Conservation (phyloP, 2,888 invertebrate species). For the Ceriagrion tenellum region DNA sequence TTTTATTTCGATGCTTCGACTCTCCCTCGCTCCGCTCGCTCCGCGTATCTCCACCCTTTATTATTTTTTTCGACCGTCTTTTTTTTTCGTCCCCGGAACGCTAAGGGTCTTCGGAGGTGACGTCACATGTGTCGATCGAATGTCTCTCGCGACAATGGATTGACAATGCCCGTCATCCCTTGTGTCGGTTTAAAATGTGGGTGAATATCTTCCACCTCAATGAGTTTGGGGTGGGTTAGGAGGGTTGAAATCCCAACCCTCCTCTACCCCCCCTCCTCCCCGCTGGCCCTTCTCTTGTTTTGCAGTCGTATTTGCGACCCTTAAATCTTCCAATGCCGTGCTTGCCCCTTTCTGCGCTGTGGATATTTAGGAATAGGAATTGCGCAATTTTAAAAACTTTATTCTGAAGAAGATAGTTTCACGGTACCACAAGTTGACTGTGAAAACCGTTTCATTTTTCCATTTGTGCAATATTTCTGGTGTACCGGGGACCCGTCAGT, state of each 20-base stretch:
- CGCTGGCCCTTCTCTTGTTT: not conserved
- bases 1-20: not conserved
- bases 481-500: not conserved
- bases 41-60: not conserved
- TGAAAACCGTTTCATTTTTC: not conserved
- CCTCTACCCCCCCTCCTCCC: not conserved
- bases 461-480: not conserved
- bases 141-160: conserved; percentile 25
- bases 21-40: not conserved
- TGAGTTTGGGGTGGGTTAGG: not conserved
- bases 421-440: conserved; percentile 36
- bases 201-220: not conserved
- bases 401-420: not conserved
- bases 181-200: conserved; percentile 13
- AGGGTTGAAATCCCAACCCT: not conserved
- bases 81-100: not conserved
- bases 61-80: not conserved
- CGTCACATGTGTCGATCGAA: conserved; percentile 24
- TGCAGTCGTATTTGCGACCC: not conserved
- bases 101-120: not conserved
- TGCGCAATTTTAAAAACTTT: conserved; percentile 8
- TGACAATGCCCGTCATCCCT: conserved; percentile 42
- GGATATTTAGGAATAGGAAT: not conserved
- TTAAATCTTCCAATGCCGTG: not conserved
- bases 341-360: not conserved